Evolutionary conservation across 2,113 vertebrate species (phyloP).

Genomic region (Candoia aspera): DNA sequence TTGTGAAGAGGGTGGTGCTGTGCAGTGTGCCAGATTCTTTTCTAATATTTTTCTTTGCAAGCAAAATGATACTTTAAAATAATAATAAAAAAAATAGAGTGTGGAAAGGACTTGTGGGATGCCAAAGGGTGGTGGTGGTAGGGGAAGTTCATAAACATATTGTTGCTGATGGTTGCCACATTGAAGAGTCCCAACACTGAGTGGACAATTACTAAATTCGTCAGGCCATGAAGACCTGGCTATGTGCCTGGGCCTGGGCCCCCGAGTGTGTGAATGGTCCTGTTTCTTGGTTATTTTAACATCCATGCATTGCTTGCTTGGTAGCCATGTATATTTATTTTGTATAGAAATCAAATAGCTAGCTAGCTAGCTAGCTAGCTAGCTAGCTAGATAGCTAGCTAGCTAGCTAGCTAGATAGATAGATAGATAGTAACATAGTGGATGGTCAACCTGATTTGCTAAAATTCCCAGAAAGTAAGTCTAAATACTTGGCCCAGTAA

Average conservation of each 20-base stretch:
- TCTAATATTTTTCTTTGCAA: not conserved
- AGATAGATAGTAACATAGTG: no score
- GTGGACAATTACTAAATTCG: not conserved
- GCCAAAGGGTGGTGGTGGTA: not conserved
- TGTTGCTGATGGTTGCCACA: not conserved
- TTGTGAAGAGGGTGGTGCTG: not conserved
- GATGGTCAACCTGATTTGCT: not conserved
- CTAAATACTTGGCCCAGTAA: not conserved
- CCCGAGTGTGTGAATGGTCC: no score
- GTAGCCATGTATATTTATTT: no score
- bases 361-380: no score
- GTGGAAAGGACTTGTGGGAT: not conserved
- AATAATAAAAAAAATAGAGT: not conserved
- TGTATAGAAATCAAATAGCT: no score
- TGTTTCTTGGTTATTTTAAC: no score
- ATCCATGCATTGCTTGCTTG: no score
- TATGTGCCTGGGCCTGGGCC: no score
- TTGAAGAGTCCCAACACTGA: not conserved
- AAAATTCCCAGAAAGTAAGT: not conserved
- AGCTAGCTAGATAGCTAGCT: no score
- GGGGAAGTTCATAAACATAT: not conserved
- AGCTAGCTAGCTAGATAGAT: no score
- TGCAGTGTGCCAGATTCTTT: not conserved
- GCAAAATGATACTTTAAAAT: not conserved
- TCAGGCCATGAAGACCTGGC: no score